A percentile compares a stretch with the other conserved stretches of the same genome.
Evolutionary conservation across 1,140 invertebrate species (phyloP).

Genomic region (Dendroctonus ponderosae): DNA sequence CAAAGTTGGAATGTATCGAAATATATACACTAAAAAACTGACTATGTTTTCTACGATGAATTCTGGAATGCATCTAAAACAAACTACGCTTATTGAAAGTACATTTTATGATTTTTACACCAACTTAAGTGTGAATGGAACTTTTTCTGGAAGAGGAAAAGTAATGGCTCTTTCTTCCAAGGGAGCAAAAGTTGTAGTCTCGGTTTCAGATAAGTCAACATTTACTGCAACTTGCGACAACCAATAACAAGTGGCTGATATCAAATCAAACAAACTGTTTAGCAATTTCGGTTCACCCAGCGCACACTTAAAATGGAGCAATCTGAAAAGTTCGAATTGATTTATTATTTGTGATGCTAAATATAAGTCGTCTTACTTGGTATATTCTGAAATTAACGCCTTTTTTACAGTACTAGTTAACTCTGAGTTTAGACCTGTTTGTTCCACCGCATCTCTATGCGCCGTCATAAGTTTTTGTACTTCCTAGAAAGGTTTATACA

Average conservation of each 20-base stretch:
- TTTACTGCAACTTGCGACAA: slow-evolving; percentile 72
- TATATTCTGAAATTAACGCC: slow-evolving; percentile 63
- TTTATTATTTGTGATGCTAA: no score
- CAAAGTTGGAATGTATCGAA: slow-evolving; percentile 61
- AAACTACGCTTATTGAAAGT: slow-evolving; percentile 12
- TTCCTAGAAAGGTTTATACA: slow-evolving; percentile 56
- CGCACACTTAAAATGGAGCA: slow-evolving; percentile 65
- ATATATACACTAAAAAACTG: slow-evolving; percentile 72
- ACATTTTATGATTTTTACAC: slow-evolving; percentile 1
- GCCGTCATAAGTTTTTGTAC: slow-evolving; percentile 69
- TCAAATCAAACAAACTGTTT: slow-evolving; percentile 69
- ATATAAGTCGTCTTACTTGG: slow-evolving; percentile 48
- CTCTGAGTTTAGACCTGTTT: slow-evolving; percentile 54
- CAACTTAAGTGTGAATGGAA: slow-evolving; percentile 65
- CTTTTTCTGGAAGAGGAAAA: slow-evolving; percentile 65
- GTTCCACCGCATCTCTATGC: slow-evolving; percentile 61
- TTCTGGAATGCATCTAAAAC: slow-evolving; percentile 78
- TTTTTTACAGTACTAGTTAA: slow-evolving; percentile 61
- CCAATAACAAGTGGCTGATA: slow-evolving; percentile 81
- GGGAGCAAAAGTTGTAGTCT: slow-evolving; percentile 56
- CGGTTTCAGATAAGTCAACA: slow-evolving; percentile 41
- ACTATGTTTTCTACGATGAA: slow-evolving; percentile 87
- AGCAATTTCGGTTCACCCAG: slow-evolving; percentile 71
- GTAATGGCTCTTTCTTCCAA: slow-evolving; percentile 55
- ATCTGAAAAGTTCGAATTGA: slow-evolving; percentile 52